These are phyloP conservation scores for Scaptodrosophila latifasciaeformis DNA, from an alignment of 2,888 invertebrate species.

Conservation along the genomic window DNA sequence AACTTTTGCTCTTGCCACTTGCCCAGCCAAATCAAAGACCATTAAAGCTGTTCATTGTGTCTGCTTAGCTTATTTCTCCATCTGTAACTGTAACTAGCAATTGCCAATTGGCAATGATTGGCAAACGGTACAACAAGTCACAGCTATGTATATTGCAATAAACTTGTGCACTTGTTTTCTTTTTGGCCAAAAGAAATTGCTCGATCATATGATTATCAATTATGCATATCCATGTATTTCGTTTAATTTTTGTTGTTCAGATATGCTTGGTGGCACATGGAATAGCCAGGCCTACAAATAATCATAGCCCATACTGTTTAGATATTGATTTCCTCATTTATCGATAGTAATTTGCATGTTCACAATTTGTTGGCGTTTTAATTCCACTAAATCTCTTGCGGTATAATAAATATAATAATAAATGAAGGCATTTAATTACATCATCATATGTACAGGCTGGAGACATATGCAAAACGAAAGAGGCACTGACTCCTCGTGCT, in stretches of 20 bases:
- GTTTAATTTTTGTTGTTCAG: no score
- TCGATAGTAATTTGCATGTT: background rate
- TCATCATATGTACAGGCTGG: background rate
- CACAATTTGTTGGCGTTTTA: background rate
- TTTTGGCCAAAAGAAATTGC: constrained; percentile 49
- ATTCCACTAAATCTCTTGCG: no score
- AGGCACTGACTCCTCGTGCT: no score
- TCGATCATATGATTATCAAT: no score
- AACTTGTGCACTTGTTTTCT: constrained; percentile 45
- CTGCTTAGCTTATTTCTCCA: constrained; percentile 7
- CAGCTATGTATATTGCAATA: no score
- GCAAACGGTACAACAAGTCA: constrained; percentile 35
- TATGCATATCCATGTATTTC: no score
- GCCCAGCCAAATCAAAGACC: background rate
- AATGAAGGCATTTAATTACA: background rate
- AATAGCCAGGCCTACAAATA: no score
- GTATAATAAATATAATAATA: background rate
- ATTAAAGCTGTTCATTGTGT: background rate
- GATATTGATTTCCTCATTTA: constrained; percentile 1
- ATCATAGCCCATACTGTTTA: no score
- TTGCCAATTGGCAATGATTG: constrained; percentile 13
- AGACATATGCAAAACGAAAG: background rate
- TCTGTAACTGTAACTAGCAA: constrained; percentile 36
- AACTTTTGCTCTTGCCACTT: background rate
- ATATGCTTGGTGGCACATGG: no score